Evolutionary conservation across 1,140 invertebrate genomes (phyloP).

Genomic region (Ceratitis capitata): DNA sequence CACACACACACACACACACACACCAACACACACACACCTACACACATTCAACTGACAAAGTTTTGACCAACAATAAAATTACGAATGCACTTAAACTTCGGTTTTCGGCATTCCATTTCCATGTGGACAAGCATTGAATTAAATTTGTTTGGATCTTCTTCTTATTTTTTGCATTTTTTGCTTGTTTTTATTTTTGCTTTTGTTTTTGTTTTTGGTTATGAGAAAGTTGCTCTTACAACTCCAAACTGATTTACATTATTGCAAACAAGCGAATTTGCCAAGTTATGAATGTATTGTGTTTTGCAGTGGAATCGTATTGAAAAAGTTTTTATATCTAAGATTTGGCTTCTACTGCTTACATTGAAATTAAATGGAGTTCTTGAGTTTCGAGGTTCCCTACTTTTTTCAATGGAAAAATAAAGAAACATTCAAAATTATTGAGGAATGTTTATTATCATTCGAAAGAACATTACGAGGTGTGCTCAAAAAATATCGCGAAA

Average conservation of each 20-base stretch:
- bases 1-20: too few species aligned
- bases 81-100: slow-evolving; percentile 36
- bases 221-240: not conserved
- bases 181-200: not conserved
- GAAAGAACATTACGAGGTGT: too few species aligned
- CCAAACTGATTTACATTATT: not conserved
- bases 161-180: not conserved
- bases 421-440: too few species aligned
- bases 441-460: too few species aligned
- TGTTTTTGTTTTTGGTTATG: not conserved
- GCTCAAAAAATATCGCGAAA: too few species aligned
- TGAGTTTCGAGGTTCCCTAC: too few species aligned
- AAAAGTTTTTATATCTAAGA: too few species aligned
- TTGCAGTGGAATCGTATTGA: not conserved
- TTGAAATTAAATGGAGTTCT: too few species aligned
- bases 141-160: not conserved
- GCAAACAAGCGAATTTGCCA: not conserved
- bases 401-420: too few species aligned
- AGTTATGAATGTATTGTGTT: not conserved
- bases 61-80: slow-evolving; percentile 33
- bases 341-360: too few species aligned
- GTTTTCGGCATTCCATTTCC: slow-evolving; percentile 28
- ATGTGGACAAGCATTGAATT: slow-evolving; percentile 28
- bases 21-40: too few species aligned
- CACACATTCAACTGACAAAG: slow-evolving; percentile 9